A percentile compares a stretch with the other conserved stretches of the same genome.
Conservation (phyloP, 37 sponge, comb jelly and placozoan species). For the Hormiphora californensis region DNA sequence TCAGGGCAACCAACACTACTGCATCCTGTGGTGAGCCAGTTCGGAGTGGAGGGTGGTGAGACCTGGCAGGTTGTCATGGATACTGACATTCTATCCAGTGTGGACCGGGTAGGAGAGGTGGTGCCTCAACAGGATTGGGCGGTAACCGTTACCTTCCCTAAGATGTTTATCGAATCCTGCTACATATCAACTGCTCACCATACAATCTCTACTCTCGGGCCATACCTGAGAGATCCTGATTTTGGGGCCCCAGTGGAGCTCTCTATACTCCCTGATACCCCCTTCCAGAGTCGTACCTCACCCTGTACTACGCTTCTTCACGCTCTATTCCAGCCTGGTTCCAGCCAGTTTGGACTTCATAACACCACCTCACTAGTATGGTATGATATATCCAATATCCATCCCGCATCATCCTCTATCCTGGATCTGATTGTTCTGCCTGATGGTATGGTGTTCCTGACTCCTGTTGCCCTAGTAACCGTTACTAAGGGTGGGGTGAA, state of each 20-base stretch:
- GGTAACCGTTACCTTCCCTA: not conserved
- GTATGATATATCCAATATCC: not conserved
- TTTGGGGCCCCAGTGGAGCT: not conserved
- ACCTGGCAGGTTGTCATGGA: not conserved
- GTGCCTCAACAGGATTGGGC: not conserved
- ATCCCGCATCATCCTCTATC: not conserved
- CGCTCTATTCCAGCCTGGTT: not conserved
- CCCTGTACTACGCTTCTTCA: not conserved
- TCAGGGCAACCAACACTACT: too few species aligned
- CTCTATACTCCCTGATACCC: not conserved
- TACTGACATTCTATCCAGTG: not conserved
- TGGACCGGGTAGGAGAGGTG: not conserved
- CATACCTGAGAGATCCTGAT: not conserved
- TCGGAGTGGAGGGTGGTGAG: not conserved
- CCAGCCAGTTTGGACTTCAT: not conserved
- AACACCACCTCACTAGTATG: not conserved
- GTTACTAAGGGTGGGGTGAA: not conserved
- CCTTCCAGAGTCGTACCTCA: too few species aligned
- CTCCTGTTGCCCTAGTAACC: conserved; percentile 1
- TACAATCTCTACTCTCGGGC: not conserved
- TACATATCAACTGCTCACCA: not conserved
- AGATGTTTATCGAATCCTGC: not conserved
- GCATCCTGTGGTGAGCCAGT: too few species aligned
- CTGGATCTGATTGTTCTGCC: conserved; percentile 6
- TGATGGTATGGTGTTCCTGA: not conserved